Percentiles rank a stretch among this genome's conserved stretches.
phyloP scores from a whole-genome alignment of 1,140 invertebrate species.

The Papilio helenus region DNA sequence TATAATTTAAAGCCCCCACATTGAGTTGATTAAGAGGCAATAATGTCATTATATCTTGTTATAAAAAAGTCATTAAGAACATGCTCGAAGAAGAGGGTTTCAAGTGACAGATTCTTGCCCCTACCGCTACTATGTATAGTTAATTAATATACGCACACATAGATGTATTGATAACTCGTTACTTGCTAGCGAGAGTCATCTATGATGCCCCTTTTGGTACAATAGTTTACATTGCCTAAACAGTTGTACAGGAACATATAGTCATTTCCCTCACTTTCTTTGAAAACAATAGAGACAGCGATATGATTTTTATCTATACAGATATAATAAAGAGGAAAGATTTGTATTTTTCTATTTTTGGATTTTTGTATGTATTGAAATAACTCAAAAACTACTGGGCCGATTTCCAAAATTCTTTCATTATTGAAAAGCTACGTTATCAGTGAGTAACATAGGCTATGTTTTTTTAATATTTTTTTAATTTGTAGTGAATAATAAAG shows the following conservation, averaged over 20 bases:
- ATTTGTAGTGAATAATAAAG: too few species aligned
- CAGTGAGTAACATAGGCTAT: too few species aligned
- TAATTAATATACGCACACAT: constrained; percentile 17
- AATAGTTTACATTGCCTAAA: neutral
- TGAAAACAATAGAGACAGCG: too few species aligned
- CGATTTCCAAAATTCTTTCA: too few species aligned
- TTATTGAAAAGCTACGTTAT: too few species aligned
- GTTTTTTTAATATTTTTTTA: too few species aligned
- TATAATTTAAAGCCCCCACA: constrained; percentile 51
- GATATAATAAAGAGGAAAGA: too few species aligned
- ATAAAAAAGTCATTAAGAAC: constrained; percentile 51
- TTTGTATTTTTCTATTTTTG: too few species aligned
- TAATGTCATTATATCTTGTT: constrained; percentile 50
- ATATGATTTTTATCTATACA: too few species aligned
- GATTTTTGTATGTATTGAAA: too few species aligned
- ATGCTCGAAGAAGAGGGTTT: neutral
- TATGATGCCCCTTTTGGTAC: neutral
- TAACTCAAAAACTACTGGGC: too few species aligned
- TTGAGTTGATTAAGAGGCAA: constrained; percentile 53
- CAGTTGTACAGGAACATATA: neutral
- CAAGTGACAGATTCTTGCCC: constrained; percentile 31
- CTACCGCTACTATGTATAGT: constrained; percentile 11
- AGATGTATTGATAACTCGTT: constrained; percentile 2
- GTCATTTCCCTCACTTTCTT: neutral
- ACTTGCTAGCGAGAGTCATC: neutral